Evolutionary conservation across 2,797 vertebrate genomes (phyloP), one percentile per base, ranked within the genome.

Genomic region (Tangara arthus): DNA sequence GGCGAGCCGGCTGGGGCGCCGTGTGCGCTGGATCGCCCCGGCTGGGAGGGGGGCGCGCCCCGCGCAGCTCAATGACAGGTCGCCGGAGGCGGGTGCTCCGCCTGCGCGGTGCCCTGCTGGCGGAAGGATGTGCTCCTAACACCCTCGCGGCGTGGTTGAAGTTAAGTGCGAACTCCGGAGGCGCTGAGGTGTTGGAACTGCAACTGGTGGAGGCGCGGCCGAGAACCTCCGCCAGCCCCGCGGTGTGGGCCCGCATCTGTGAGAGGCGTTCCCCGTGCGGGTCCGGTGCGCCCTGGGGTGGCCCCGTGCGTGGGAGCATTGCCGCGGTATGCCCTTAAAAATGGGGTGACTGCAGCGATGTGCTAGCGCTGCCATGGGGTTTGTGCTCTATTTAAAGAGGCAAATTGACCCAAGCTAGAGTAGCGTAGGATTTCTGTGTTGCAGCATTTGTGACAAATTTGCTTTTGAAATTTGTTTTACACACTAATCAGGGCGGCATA

Each of bases 401-500:
- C 26, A 15, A 19, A 15, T 5, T 4, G 11, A 39, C 20, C 26
- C 19, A 19, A 15, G 14, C 5, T 3, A 5, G 52, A 35, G 27
- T 26, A 6, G 19, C 6, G 14, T 2, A 6, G n/a, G 42, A 8
- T 57, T 64, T 56, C 15, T 34, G 13, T 34, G 42, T 41, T 59
- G 87, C 52, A 23, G 3, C 12, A 3, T 1, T 20, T 52, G 27
- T 47, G 56, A 7, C n/a, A 35, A 28, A 11, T 11, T 26, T 41
- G 20, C 23, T 13, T 17, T 42, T n/a, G 20, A 19, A 10, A 0
- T 47, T 59, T 23, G 12, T 50, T 64, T 53, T 56, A 7, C 1
- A 1, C 6, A 0, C 77, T 60, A 8, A 9, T n/a, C 8, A 1
- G 15, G 2, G 2, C 3, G 3, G 22, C 35, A 60, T 35, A 52